Evolutionary conservation across 2,113 vertebrate species (phyloP), one percentile per base, ranked within the genome.

Genomic region (Manacus vitellinus): DNA sequence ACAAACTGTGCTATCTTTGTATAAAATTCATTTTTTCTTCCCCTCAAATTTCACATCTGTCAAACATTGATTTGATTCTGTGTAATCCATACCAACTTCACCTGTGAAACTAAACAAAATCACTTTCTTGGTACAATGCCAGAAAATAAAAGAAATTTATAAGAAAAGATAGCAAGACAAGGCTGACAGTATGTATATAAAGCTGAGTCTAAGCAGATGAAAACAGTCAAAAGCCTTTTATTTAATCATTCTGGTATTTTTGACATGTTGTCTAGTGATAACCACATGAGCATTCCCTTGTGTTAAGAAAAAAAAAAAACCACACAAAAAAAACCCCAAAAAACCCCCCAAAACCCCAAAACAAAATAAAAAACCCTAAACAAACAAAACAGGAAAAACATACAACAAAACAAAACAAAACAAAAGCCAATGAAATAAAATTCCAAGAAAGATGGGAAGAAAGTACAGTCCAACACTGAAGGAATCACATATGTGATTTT

Each of bases 201-300:
- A 85, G 20, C 82, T 92, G 88, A 95, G 90, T 52, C 73, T 96
- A 86, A 96, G 85, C 95, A 97, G 96, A 96, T 78, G 88, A 95
- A 66, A 94, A 72, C 66, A 63, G 61, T 97, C 70, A 93, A 51
- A 94, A 87, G 33, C n/a, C 63, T 84, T 96, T 93, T 93, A 90
- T 93, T 93, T 93, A 96, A 93, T 78, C 76, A 51, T 87, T 95
- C 58, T 65, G 54, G 80, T 95, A 55, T 78, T 96, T 96, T 88
- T 96, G 95, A 93, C 84, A 39, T 93, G 74, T 65, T 89, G 72
- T 84, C 65, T 68, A 81, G 73, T 80, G 59, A 94, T 75, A 92
- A 89, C 41, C 70, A 68, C 70, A 88, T 85, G 18, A 95, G 37
- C 56, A 44, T 90, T 94, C 43, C 62, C 82, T 74, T 52, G 47